Percentiles rank a stretch among this genome's conserved stretches.
Evolutionary conservation across 2,888 invertebrate species (phyloP).

Genomic region (Diarsia brunnea): DNA sequence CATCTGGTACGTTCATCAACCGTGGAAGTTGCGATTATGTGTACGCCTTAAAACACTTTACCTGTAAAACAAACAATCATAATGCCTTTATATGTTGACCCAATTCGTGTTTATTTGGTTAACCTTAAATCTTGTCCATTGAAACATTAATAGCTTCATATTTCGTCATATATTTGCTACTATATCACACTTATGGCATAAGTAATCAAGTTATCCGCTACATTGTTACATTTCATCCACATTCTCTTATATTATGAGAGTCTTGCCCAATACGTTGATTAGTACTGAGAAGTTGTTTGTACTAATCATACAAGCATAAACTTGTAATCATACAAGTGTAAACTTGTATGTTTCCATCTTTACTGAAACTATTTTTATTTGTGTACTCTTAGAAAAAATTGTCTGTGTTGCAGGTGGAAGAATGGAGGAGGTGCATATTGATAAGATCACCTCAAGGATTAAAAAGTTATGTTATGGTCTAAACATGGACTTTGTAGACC

Average conservation of each 20-base stretch:
- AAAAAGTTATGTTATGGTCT: conserved; percentile 98
- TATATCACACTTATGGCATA: background rate
- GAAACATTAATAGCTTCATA: background rate
- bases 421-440: conserved; percentile 97
- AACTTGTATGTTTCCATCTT: background rate
- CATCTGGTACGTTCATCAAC: background rate
- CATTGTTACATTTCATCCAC: background rate
- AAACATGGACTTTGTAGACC: conserved; percentile 98
- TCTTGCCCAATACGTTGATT: background rate
- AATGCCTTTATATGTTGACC: background rate
- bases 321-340: no score
- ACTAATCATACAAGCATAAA: background rate
- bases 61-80: background rate
- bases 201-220: background rate
- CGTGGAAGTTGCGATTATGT: background rate
- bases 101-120: background rate
- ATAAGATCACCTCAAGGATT: conserved; percentile 99
- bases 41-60: no score
- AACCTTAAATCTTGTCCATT: background rate
- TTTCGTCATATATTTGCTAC: background rate
- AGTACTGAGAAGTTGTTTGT: background rate
- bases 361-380: background rate
- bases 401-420: conserved; percentile 93
- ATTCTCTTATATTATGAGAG: background rate
- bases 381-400: background rate